Base-by-base conservation (phyloP, 2,888 invertebrate species). In the Noctua janthe region DNA sequence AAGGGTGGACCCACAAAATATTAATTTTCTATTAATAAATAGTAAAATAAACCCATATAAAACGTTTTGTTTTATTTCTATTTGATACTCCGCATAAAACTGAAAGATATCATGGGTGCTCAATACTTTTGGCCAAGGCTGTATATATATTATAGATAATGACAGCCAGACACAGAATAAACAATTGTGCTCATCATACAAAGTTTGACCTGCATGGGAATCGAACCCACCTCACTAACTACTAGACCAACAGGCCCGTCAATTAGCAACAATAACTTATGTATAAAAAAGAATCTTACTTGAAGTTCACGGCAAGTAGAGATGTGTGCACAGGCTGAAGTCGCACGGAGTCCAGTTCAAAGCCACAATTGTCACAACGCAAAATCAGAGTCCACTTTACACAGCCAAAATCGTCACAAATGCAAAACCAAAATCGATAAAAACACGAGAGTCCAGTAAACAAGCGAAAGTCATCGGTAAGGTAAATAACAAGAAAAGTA, bases 331-430 rank as follows among this genome's bases (percentile, higher is more conserved):
- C 78, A 79, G 78, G 78, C 78, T 79, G 78, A 79, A 79, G 74
- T 74, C 74, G 74, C 78, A 79, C 78, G 78, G 78, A 79, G 78
- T 79, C 78, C 74, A 79, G 78, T 79, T 79, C 74, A 74, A 79
- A 79, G 75, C 80, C 80, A 76, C 80, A 80, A 76, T 80, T 67
- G 80, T 80, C 80, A 80, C 80, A 80, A 80, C 76, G 80, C 80
- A 80, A 80, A 80, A 80, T 80, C 80, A 80, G 79, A 80, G 79
- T 80, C 75, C 79, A 79, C 74, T 74, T 71, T 74, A 79, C 79
- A 79, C 78, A 72, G 78, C 74, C 78, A 78, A 74, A 78, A 74
- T 78, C 74, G 74, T 78, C 78, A 78, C 78, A 74, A 78, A 78
- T 78, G 78, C 78, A 78, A 78, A 78, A 78, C 74, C 74, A 80